Conservation (phyloP, 2,113 vertebrate genomes). For the Anarrhichthys ocellatus region DNA sequence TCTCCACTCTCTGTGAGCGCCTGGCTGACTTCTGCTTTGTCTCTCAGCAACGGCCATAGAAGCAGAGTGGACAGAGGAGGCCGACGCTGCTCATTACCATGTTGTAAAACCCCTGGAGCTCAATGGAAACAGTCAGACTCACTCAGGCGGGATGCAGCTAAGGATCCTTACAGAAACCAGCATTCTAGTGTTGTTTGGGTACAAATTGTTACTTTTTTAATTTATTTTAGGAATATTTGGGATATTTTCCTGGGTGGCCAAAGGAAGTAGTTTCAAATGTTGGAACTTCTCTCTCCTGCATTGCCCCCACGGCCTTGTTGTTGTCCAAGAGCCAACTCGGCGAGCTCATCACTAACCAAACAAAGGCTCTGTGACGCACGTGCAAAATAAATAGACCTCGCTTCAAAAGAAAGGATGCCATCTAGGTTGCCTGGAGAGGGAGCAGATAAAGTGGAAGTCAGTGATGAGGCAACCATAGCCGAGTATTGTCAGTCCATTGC, state of each 20-base stretch:
- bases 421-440: constrained; percentile 68
- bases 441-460: constrained; percentile 51
- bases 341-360: constrained; percentile 32
- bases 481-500: constrained; percentile 22
- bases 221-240: background rate
- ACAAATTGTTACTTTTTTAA: background rate
- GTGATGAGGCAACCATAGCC: constrained; percentile 9
- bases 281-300: background rate
- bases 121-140: constrained; percentile 48
- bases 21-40: constrained; percentile 77
- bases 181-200: background rate
- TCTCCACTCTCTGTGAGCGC: constrained; percentile 42
- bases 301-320: background rate
- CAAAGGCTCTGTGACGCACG: constrained; percentile 63
- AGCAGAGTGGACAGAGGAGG: constrained; percentile 60
- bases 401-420: constrained; percentile 60
- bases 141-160: constrained; percentile 37
- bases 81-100: constrained; percentile 75
- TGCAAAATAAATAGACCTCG: background rate
- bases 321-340: constrained; percentile 14
- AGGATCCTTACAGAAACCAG: background rate
- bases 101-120: constrained; percentile 67
- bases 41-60: constrained; percentile 78
- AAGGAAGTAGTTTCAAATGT: background rate
- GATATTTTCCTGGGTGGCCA: background rate